phyloP scores from a whole-genome alignment of 2,888 invertebrate genomes.

The Abrostola triplasia region DNA sequence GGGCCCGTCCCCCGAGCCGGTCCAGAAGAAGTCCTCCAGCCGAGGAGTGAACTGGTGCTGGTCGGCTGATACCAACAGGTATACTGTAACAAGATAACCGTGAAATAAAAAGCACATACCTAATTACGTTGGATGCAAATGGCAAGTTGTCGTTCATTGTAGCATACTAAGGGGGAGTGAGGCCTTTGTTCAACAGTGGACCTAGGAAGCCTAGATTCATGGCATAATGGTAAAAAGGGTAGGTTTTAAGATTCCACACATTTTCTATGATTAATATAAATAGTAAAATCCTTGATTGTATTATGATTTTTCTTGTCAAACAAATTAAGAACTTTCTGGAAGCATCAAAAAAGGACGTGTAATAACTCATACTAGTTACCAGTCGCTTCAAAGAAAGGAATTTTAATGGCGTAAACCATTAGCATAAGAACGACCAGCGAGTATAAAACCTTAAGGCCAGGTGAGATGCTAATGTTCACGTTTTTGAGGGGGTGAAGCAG shows the following conservation, averaged over 20 bases:
- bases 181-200: too few relatives aligned
- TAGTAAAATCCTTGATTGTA: too few relatives aligned
- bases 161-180: too few relatives aligned
- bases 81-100: slow-evolving; percentile 63
- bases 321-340: not conserved
- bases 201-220: not conserved
- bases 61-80: slow-evolving; percentile 78
- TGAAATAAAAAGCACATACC: too few relatives aligned
- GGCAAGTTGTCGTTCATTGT: too few relatives aligned
- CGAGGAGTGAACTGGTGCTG: slow-evolving; percentile 85
- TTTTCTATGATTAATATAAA: too few relatives aligned
- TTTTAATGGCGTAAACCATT: slow-evolving; percentile 17
- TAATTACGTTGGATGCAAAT: too few relatives aligned
- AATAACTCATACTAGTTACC: slow-evolving; percentile 12
- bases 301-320: too few relatives aligned
- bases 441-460: too few relatives aligned
- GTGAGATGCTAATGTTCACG: too few relatives aligned
- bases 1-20: slow-evolving; percentile 94
- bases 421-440: slow-evolving; percentile 11
- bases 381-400: slow-evolving; percentile 21
- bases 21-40: slow-evolving; percentile 96
- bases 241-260: not conserved
- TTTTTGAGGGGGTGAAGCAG: too few relatives aligned
- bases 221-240: not conserved
- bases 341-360: not conserved